These are phyloP conservation scores for Alloscopus bannaensis DNA, from an alignment of 2,888 invertebrate genomes.

Conservation along the genomic window DNA sequence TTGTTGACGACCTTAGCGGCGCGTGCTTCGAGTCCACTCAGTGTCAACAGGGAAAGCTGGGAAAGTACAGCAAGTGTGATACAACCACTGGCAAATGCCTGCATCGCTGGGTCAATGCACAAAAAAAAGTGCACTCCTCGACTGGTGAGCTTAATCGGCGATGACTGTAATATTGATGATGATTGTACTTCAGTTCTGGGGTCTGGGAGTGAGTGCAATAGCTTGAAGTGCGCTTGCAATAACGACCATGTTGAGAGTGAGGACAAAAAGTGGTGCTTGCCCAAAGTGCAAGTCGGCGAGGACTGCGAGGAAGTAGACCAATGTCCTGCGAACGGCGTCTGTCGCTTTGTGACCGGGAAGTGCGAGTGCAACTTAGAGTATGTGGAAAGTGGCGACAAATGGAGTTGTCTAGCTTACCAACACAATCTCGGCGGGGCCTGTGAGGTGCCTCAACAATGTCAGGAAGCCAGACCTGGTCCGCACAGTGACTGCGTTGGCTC, in stretches of 20 bases:
- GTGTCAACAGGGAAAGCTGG: too few relatives aligned
- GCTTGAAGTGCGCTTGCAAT: neutral
- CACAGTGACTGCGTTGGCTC: slow-evolving; percentile 6
- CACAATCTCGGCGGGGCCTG: neutral
- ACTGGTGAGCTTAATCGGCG: neutral
- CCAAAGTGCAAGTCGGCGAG: neutral
- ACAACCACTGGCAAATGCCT: too few relatives aligned
- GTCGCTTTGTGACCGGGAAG: neutral
- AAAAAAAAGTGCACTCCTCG: neutral
- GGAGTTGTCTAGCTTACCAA: neutral
- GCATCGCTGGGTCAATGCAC: too few relatives aligned
- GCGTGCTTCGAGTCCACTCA: too few relatives aligned
- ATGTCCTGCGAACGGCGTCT: neutral
- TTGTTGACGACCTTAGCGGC: too few relatives aligned
- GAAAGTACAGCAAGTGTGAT: too few relatives aligned
- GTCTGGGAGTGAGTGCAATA: neutral
- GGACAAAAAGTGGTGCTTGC: neutral
- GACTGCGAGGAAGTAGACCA: too few relatives aligned
- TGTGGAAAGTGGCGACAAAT: too few relatives aligned
- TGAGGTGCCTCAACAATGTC: neutral
- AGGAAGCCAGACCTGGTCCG: neutral
- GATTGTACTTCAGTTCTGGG: too few relatives aligned
- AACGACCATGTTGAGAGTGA: neutral
- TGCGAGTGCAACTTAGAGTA: neutral
- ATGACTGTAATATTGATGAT: neutral